Conservation (phyloP, 2,113 vertebrate genomes). For the Podarcis cretensis region DNA sequence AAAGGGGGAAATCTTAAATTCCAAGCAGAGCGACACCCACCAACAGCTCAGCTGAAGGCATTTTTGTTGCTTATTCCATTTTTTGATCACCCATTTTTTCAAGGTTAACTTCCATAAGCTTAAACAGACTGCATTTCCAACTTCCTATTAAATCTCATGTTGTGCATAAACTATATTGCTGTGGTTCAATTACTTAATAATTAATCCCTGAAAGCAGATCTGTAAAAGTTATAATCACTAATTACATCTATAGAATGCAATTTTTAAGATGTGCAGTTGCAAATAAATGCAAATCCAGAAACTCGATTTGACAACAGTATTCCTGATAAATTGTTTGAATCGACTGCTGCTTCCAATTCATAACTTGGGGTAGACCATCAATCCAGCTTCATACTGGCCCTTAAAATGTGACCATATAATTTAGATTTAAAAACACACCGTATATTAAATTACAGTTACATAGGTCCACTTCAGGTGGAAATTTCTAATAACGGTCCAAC, state of each 20-base stretch:
- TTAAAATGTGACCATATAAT: neutral
- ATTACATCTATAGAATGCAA: slow-evolving; percentile 19
- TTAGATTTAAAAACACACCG: neutral
- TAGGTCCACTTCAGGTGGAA: neutral
- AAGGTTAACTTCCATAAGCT: neutral
- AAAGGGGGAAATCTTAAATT: neutral
- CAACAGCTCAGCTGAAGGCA: neutral
- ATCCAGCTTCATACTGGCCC: neutral
- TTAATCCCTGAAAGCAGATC: slow-evolving; percentile 6
- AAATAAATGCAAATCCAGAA: slow-evolving; percentile 8
- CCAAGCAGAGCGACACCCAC: neutral
- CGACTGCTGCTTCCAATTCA: neutral
- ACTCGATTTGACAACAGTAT: slow-evolving; percentile 9
- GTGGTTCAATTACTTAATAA: slow-evolving; percentile 3
- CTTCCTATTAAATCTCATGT: neutral
- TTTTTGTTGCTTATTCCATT: neutral
- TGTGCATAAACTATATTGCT: neutral
- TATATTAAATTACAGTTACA: slow-evolving; percentile 25
- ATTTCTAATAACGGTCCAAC: neutral
- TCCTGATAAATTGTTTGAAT: slow-evolving; percentile 7
- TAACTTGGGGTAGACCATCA: neutral
- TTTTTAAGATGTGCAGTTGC: slow-evolving; percentile 16
- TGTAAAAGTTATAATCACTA: slow-evolving; percentile 32
- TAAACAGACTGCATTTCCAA: neutral
- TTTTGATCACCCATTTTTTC: slow-evolving; percentile 1